A percentile compares a stretch with the other conserved stretches of the same genome.
These are phyloP conservation scores for Pimephales promelas DNA, from an alignment of 2,113 vertebrate species.

Conservation along the genomic window DNA sequence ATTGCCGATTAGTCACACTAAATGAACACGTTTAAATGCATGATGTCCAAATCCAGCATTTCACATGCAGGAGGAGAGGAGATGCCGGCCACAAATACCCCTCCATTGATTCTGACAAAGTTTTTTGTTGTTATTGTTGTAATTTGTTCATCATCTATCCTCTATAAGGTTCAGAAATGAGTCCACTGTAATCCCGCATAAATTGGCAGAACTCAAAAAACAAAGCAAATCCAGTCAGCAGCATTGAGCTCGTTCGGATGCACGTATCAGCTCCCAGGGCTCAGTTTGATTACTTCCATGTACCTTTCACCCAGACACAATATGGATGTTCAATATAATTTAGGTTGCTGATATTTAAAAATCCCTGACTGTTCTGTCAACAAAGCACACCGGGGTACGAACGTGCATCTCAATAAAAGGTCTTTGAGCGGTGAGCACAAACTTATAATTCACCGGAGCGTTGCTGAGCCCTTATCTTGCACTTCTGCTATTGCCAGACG, in stretches of 20 bases:
- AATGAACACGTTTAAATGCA: not conserved
- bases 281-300: slow-evolving; percentile 33
- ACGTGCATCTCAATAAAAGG: slow-evolving; percentile 48
- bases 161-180: not conserved
- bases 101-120: too few species aligned
- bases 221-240: not conserved
- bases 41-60: not conserved
- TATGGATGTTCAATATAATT: slow-evolving; percentile 43
- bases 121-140: too few species aligned
- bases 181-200: too few species aligned
- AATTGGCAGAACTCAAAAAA: too few species aligned
- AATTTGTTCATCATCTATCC: not conserved
- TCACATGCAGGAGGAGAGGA: not conserved
- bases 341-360: slow-evolving; percentile 55
- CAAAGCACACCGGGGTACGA: slow-evolving; percentile 47
- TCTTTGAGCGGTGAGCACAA: slow-evolving; percentile 37
- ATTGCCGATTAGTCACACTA: not conserved
- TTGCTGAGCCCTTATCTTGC: slow-evolving; percentile 56
- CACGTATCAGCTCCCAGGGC: slow-evolving; percentile 28
- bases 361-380: slow-evolving; percentile 47
- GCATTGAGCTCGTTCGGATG: slow-evolving; percentile 41
- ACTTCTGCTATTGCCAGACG: slow-evolving; percentile 49
- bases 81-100: not conserved
- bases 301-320: slow-evolving; percentile 25
- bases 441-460: slow-evolving; percentile 53